Evolutionary conservation across 2,797 vertebrate genomes (phyloP).

Genomic region (Acanthornis magna): DNA sequence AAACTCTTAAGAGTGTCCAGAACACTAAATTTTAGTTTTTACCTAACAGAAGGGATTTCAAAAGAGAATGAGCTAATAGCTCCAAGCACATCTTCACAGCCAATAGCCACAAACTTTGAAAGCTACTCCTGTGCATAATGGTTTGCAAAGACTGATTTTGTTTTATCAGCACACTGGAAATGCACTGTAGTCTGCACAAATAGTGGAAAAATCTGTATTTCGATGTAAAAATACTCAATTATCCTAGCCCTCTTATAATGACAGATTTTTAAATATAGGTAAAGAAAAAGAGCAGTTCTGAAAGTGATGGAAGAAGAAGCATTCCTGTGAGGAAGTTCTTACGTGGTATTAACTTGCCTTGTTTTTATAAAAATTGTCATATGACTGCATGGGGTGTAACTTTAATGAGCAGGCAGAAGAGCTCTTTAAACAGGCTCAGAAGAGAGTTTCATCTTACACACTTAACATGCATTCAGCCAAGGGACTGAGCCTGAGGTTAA

Average conservation of each 20-base stretch:
- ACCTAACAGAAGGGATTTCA: background rate
- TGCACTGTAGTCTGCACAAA: background rate
- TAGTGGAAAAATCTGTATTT: background rate
- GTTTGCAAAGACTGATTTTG: background rate
- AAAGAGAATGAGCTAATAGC: background rate
- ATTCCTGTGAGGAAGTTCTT: background rate
- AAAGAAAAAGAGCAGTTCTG: background rate
- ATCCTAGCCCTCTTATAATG: background rate
- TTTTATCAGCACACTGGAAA: background rate
- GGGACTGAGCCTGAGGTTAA: background rate
- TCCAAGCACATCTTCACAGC: background rate
- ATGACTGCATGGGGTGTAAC: background rate
- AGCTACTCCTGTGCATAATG: background rate
- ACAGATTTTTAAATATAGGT: background rate
- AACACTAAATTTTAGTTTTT: background rate
- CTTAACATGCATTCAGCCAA: background rate
- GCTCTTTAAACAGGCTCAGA: background rate
- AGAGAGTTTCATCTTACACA: background rate
- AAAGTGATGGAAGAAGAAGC: background rate
- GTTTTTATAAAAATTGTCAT: background rate
- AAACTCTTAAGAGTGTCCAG: background rate
- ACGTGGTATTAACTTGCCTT: background rate
- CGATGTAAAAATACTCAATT: background rate
- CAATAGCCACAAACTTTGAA: background rate
- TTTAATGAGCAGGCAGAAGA: background rate